phyloP scores from a whole-genome alignment of 2,113 vertebrate genomes.

The Turnix velox region DNA sequence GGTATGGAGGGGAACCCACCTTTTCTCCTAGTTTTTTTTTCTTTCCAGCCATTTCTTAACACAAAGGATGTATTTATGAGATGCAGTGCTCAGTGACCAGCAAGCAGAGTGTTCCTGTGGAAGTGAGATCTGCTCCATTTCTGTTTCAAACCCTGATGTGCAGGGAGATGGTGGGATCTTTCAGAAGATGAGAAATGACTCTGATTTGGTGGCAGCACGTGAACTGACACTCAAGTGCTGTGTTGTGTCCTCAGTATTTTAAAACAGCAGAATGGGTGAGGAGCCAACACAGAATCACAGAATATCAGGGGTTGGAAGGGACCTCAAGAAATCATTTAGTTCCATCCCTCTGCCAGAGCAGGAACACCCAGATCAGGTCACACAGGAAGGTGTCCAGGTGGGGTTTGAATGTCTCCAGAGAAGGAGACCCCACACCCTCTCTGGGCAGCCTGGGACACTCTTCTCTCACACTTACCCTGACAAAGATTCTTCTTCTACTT shows the following conservation, averaged over 20 bases:
- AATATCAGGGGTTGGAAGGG: too few species aligned
- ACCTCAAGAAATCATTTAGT: too few species aligned
- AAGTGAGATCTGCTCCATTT: background rate
- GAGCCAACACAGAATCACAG: background rate
- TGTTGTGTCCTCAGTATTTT: background rate
- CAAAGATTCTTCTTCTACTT: too few species aligned
- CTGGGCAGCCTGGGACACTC: too few species aligned
- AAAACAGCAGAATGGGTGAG: background rate
- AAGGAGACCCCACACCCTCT: too few species aligned
- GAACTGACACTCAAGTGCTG: background rate
- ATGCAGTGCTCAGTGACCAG: background rate
- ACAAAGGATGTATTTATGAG: rapidly evolving
- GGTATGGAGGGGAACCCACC: background rate
- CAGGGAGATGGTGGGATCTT: background rate
- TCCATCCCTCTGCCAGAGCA: too few species aligned
- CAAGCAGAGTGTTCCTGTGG: rapidly evolving
- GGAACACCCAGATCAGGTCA: too few species aligned
- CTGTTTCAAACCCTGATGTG: background rate
- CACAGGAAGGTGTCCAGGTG: too few species aligned
- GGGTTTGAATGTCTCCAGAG: too few species aligned
- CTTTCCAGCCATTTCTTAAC: background rate
- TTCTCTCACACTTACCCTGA: too few species aligned
- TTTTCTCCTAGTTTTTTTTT: background rate
- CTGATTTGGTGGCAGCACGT: background rate
- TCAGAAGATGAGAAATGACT: background rate